Evolutionary conservation across 2,888 invertebrate species (phyloP), one percentile per base, ranked within the genome.

Genomic region (Cordilura impudica): DNA sequence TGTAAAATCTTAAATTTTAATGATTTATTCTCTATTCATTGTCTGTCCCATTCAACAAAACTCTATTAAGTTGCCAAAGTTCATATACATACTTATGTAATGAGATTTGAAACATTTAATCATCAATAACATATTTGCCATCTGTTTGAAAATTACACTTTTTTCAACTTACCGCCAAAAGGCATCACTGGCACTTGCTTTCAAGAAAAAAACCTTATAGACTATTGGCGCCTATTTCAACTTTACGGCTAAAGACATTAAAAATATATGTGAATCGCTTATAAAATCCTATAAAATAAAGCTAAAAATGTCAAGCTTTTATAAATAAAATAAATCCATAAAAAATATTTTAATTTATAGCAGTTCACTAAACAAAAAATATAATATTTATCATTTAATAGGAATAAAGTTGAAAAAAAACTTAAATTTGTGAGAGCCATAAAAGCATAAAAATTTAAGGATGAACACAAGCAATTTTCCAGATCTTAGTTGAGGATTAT

Each of bases 171-270:
- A 23, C 79, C 79, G 79, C 72, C 79, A 67, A 19, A 56, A 67
- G 58, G 31, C 56, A 67, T 72, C 67, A 56, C 72, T 75, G 76
- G 69, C 75, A 76, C 75, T 80, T 80, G 79, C 63, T 76, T 51
- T 31, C 47, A 51, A 70, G 23, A 70, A 58, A 21, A 60, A 63
- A 54, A 70, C 18, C n/a, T n/a, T 49, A 63, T 51, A 76, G 67
- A 80, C 75, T 54, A 71, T 74, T 70, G 78, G 78, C 78, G 74
- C 78, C 78, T 71, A 49, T 66, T 31, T 53, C 60, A 67, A 74
- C 67, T 74, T 74, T 61, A 67, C n/a, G n/a, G 35, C 21, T 12
- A 54, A 45, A 54, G 74, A 74, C 74, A 74, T 71, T 70, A 70
- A 78, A 78, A 61, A 10, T 14, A 39, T 54, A 56, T 51, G 19